These are phyloP conservation scores for Agrypnus murinus DNA, from an alignment of 2,888 invertebrate genomes.

Conservation along the genomic window DNA sequence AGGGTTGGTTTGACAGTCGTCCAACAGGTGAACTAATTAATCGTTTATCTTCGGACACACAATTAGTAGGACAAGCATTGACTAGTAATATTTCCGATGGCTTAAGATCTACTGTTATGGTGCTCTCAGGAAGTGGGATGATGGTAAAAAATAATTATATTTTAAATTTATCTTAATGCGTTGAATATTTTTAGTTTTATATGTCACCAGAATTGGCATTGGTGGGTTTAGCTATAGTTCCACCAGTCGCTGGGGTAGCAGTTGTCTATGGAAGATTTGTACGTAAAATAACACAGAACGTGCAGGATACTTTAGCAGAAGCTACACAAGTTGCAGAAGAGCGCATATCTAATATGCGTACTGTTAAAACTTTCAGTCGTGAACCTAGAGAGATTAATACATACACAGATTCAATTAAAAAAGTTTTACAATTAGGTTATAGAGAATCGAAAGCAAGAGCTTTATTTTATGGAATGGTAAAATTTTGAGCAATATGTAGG, in stretches of 20 bases:
- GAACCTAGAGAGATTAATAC: slow-evolving; percentile 84
- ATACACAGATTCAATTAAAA: slow-evolving; percentile 80
- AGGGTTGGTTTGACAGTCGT: slow-evolving; percentile 92
- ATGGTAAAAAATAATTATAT: slow-evolving; percentile 79
- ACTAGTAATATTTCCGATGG: slow-evolving; percentile 97
- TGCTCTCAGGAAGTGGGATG: slow-evolving; percentile 91
- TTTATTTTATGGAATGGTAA: slow-evolving; percentile 92
- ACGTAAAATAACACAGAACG: slow-evolving; percentile 85
- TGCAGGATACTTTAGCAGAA: slow-evolving; percentile 82
- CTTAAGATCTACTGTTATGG: slow-evolving; percentile 89
- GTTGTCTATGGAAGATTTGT: slow-evolving; percentile 90
- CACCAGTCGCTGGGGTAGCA: slow-evolving; percentile 90
- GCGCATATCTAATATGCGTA: slow-evolving; percentile 91
- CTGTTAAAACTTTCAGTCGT: slow-evolving; percentile 94
- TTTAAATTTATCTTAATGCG: slow-evolving; percentile 1
- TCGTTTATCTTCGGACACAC: slow-evolving; percentile 91
- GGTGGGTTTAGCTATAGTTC: slow-evolving; percentile 91
- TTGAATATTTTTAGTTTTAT: slow-evolving; percentile 79
- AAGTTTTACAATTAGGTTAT: slow-evolving; percentile 85
- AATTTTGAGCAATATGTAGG: neutral
- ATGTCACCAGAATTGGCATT: slow-evolving; percentile 92
- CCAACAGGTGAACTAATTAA: slow-evolving; percentile 95
- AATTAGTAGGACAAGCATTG: slow-evolving; percentile 91
- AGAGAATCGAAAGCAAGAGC: slow-evolving; percentile 92
- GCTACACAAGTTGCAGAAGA: slow-evolving; percentile 89